Percentiles rank a stretch among this genome's conserved stretches.
Evolutionary conservation across 1,140 invertebrate species (phyloP).

Genomic region (Epicauta chinensis): DNA sequence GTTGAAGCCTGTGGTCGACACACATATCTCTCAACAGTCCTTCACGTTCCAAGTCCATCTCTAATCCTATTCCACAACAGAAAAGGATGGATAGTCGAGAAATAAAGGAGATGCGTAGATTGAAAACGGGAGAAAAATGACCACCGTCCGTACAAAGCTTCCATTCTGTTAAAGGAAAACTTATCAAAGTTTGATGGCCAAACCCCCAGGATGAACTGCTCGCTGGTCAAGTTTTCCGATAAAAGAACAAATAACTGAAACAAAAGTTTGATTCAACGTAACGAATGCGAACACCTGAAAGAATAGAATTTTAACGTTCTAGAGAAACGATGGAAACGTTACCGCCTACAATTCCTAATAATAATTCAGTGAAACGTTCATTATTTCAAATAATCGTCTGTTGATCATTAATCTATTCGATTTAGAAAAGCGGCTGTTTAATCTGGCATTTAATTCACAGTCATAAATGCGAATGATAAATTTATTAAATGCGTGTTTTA

Average conservation of each 20-base stretch:
- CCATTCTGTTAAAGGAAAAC: slow-evolving; percentile 36
- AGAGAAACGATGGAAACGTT: too few relatives aligned
- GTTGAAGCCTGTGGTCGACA: slow-evolving; percentile 10
- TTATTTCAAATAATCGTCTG: slow-evolving; percentile 7
- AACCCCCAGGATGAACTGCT: slow-evolving; percentile 20
- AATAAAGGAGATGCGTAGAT: slow-evolving; percentile 39
- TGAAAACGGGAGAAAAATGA: slow-evolving; percentile 50
- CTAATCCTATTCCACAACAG: neutral
- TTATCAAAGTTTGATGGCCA: slow-evolving; percentile 44
- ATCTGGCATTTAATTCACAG: slow-evolving; percentile 4
- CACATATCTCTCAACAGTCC: slow-evolving; percentile 13
- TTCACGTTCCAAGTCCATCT: neutral
- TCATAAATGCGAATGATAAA: neutral
- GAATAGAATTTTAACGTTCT: too few relatives aligned
- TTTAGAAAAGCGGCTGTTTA: slow-evolving; percentile 6
- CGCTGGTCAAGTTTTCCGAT: slow-evolving; percentile 40
- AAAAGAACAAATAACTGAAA: slow-evolving; percentile 43
- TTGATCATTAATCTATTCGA: slow-evolving; percentile 13
- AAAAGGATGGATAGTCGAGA: neutral
- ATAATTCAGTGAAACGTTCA: too few relatives aligned
- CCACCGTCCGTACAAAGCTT: slow-evolving; percentile 42
- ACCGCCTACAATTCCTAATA: too few relatives aligned
- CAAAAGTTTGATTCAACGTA: slow-evolving; percentile 30
- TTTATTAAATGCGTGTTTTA: too few relatives aligned
- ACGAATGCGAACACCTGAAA: slow-evolving; percentile 14